Conservation (phyloP, 2,797 vertebrate genomes). For the Trachurus trachurus region DNA sequence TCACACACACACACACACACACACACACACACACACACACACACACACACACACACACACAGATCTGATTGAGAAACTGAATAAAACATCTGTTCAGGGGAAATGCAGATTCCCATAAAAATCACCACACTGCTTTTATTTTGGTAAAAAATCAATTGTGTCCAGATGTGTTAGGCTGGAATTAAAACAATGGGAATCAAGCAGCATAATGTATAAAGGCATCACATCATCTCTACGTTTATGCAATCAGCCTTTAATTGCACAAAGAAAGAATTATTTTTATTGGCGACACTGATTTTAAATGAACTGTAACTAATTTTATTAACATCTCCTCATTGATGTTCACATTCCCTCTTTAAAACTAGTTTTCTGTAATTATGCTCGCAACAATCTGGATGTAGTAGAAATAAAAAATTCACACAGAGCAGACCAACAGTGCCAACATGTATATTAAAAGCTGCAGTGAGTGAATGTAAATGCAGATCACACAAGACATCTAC, state of each 20-base stretch:
- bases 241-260: conserved; percentile 46
- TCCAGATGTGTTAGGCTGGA: conserved; percentile 59
- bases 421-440: background rate
- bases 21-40: background rate
- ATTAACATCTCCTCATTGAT: conserved; percentile 4
- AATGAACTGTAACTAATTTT: conserved; percentile 46
- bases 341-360: conserved; percentile 20
- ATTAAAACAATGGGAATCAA: conserved; percentile 27
- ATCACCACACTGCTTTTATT: conserved; percentile 23
- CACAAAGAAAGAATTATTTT: conserved; percentile 42
- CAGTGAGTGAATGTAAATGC: background rate
- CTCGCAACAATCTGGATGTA: conserved; percentile 14
- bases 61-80: conserved; percentile 24
- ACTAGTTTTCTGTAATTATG: background rate
- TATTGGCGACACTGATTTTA: conserved; percentile 32
- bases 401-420: background rate
- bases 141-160: conserved; percentile 38
- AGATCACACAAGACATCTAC: background rate
- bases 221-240: conserved; percentile 37
- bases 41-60: background rate
- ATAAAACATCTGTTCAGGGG: conserved; percentile 22
- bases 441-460: background rate
- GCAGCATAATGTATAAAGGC: conserved; percentile 10
- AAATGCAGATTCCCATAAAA: conserved; percentile 53
- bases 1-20: background rate